Base-by-base conservation (phyloP, 30 jellyfish, hydroid and myxozoan species). In the Chrysaora quinquecirrha region DNA sequence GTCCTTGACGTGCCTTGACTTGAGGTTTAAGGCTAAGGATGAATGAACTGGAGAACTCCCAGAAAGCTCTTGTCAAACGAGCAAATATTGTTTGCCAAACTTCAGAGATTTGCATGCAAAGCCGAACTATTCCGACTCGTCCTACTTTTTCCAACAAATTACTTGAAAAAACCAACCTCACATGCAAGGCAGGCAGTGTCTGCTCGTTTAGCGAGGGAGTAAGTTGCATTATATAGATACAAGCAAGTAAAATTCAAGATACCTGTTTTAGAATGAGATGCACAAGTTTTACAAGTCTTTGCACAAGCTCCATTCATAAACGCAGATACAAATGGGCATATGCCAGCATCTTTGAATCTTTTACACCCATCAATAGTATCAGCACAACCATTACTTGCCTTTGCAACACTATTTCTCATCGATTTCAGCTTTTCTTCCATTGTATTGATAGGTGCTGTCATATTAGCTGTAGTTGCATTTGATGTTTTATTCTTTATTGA, bases 291-390 rank as follows among this genome's bases (percentile, higher is more conserved):
- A 75, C 99, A 94, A 14, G 97, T 94, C 62, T 94, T 94, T 2
- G 95, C 86, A 62, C 99, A 94, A 2, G 95, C 93, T 11, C 97
- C 96, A 50, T 82, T 78, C 99, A 94, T 94, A 64, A 94, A 94
- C 7, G 96, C 71, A 4, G 81, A 79, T 75, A 94, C 89, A 68
- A 94, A 94, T 6, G 99, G 99, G 71, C 99, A 94, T 6, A 94
- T 86, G 1, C 99, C 99, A 14, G 96, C 99, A 58, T 78, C 88
- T 63, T 88, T 80, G 74, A 94, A 88, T 56, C 93, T 67, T 6
- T 30, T 78, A 34, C 99, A 94, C 12, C 85, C 96, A 0, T 64
- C 52, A 27, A 86, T 78, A 0, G 87, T 69, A 65, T 94, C 99
- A 34, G 63, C 80, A 78, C 99, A 94, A n/a, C 46, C 50, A 21